phyloP scores from a whole-genome alignment of 2,797 vertebrate genomes.

The Nyctalus aviator region DNA sequence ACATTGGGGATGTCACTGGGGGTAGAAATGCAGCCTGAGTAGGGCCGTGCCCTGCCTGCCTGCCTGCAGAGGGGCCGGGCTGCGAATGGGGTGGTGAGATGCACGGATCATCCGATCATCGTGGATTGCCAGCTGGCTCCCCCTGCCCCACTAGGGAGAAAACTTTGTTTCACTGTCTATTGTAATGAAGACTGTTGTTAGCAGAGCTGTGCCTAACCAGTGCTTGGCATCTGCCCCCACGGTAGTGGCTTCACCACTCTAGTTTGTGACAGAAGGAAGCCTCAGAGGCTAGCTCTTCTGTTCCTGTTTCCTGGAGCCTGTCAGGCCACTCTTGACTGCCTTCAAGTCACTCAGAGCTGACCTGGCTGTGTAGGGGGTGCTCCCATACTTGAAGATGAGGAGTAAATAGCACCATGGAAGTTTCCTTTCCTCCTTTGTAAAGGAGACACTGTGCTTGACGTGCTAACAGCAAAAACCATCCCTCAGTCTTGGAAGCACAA shows the following conservation, averaged over 20 bases:
- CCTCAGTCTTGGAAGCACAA: background rate
- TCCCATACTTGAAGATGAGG: background rate
- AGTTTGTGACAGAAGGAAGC: background rate
- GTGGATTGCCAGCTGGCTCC: background rate
- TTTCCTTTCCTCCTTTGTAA: background rate
- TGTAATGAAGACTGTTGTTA: background rate
- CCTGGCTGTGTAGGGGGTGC: background rate
- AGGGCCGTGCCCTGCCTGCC: background rate
- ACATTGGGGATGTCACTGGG: background rate
- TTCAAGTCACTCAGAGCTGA: background rate
- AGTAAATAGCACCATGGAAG: background rate
- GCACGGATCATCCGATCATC: too few relatives aligned
- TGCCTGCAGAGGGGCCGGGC: background rate
- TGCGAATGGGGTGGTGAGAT: accelerated
- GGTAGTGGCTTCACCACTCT: background rate
- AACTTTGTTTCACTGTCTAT: background rate
- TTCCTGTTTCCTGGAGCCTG: background rate
- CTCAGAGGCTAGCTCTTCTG: background rate
- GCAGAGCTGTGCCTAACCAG: background rate
- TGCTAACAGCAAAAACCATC: background rate
- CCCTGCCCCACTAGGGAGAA: background rate
- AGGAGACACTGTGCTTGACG: background rate
- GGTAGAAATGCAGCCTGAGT: background rate
- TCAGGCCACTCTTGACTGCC: background rate
- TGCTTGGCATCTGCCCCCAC: background rate